Base-by-base conservation (phyloP, 2,888 invertebrate genomes). In the Lasius platythorax region DNA sequence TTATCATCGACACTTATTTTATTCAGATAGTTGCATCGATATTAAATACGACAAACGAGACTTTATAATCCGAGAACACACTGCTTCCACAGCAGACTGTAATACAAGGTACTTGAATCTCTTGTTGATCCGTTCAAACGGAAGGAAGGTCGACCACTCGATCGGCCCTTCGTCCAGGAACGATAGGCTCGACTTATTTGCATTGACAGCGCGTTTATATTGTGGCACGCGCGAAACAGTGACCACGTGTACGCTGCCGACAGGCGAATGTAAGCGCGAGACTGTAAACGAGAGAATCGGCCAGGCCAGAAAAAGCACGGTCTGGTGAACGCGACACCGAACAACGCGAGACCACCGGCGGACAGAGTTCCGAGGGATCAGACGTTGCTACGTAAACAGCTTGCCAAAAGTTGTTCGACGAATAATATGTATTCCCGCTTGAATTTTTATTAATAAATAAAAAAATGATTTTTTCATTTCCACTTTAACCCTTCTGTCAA, bases 181-280 rank as follows among this genome's bases (percentile, higher is more conserved):
- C 50, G 86, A 74, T 43, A 68, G 74, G 11, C 43, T 78, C 81
- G 37, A 64, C 82, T 46, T 53, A 53, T 53, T 53, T 53, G 53
- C 53, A 53, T 76, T 83, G 89, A 88, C 86, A 83, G 83, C 72
- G 79, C 84, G 89, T 88, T 89, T 88, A 89, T 85, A 82, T 30
- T 67, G 89, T 63, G 81, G 89, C 89, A 89, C 89, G 89, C 82
- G 89, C 87, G 83, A 87, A 91, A 89, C 88, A 91, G 88, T 88
- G 88, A 90, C 91, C 91, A 92, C 91, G 90, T 92, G 92, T 89
- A 88, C 74, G 82, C 83, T 86, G 92, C 88, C 91, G 92, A 92
- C 92, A 87, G 87, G 87, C 90, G 87, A 91, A 90, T 87, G 86
- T 91, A 91, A 92, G 90, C 92, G 86, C 67, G 61, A 76, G 78